A percentile compares a stretch with the other conserved stretches of the same genome.
phyloP scores from a whole-genome alignment of 2,797 vertebrate species.

The Ctenosaura bakeri region DNA sequence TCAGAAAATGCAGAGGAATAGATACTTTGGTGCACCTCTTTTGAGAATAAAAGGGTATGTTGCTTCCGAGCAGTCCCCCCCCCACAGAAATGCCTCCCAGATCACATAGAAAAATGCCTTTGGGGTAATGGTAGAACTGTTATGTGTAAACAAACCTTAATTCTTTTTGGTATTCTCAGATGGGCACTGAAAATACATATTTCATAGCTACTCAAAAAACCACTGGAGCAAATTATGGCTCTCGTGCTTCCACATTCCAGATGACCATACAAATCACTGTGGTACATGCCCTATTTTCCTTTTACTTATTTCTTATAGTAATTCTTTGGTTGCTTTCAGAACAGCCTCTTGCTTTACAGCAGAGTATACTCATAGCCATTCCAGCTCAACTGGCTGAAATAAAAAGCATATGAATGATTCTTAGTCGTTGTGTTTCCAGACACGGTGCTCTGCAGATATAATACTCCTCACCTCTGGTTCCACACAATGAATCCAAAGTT shows the following conservation, averaged over 20 bases:
- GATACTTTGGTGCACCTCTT: not conserved
- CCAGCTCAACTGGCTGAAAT: constrained; percentile 42
- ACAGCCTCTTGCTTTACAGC: not conserved
- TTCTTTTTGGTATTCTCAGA: constrained; percentile 28
- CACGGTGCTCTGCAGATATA: constrained; percentile 32
- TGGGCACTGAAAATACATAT: constrained; percentile 11
- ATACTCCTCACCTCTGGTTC: constrained; percentile 55
- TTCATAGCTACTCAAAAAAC: not conserved
- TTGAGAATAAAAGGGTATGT: not conserved
- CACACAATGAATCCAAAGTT: constrained; percentile 48
- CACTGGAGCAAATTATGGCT: constrained; percentile 18
- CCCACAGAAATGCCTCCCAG: not conserved
- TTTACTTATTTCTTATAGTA: constrained; percentile 13
- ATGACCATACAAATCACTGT: constrained; percentile 9
- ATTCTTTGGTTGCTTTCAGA: constrained; percentile 40
- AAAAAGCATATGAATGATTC: constrained; percentile 28
- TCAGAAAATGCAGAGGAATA: not conserved
- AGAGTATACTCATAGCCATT: constrained; percentile 40
- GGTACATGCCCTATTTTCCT: constrained; percentile 5
- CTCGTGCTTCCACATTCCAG: not conserved
- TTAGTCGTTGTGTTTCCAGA: constrained; percentile 32
- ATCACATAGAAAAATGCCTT: not conserved
- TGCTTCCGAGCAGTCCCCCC: not conserved
- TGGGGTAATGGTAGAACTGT: not conserved
- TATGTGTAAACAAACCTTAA: constrained; percentile 5